Base-by-base conservation (phyloP, 2,888 invertebrate species). In the Drosophila meridiana region DNA sequence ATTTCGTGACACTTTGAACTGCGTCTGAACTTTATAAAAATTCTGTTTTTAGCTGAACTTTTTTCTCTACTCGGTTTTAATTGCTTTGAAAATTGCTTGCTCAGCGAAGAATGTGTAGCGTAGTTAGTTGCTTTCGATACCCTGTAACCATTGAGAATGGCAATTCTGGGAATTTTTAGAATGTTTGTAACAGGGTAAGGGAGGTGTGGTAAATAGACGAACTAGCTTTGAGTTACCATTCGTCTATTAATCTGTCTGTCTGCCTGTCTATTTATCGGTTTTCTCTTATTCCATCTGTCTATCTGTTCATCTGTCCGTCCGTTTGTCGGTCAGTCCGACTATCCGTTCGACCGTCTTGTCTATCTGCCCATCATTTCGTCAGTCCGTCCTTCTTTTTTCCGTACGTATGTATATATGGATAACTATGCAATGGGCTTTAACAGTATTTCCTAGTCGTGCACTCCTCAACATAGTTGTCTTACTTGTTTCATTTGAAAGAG, bases 1-100 rank as follows among this genome's bases (percentile, higher is more conserved):
- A 71, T 57, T 71, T 76, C 80, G 78, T 81, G 84, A 59, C 78
- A 57, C 71, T 78, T 74, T 82, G 86, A 85, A 82, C 71, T 68
- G 47, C 30, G 50, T 47, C 36, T 75, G 82, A 84, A 60, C 80
- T 52, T 68, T 43, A 26, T 45, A 64, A n/a, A 32, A 52, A 52
- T 34, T 52, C 56, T 42, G n/a, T 30, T 26, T 43, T 52, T 58
- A 6, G 32, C 34, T 52, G 3, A 34, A 6, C 34, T 47, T 36
- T 34, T 47, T 28, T 38, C 30, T 40, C 43, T 65, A 11, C 47
- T 56, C 38, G 26, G 11, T 30, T 69, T 43, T 69, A 73, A 78
- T 79, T 75, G 69, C 59, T 48, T 32, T 20, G 53, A 66, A 82
- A 80, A 73, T 86, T 69, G 57, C 69, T 79, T 67, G 73, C 59